A percentile compares a stretch with the other conserved stretches of the same genome.
These are phyloP conservation scores for Poeciliopsis turneri DNA, from an alignment of 2,797 vertebrate genomes.

Conservation along the genomic window DNA sequence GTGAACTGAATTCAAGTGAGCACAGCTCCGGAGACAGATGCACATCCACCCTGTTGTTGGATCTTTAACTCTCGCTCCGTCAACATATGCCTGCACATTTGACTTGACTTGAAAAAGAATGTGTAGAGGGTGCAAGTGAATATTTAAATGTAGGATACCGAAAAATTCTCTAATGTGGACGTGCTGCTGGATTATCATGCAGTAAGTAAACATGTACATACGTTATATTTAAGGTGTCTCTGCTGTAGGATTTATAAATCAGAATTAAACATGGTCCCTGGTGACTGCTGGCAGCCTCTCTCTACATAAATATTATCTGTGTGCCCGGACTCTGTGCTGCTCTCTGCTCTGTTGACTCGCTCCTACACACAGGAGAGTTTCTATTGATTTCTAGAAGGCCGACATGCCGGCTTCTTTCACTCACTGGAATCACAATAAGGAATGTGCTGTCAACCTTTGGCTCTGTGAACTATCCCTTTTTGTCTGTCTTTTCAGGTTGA, in stretches of 20 bases:
- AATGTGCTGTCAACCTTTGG: constrained; percentile 28
- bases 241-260: constrained; percentile 74
- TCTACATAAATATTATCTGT: constrained; percentile 81
- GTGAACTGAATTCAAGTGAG: constrained; percentile 25
- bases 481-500: constrained; percentile 4
- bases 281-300: constrained; percentile 62
- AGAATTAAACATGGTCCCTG: constrained; percentile 77
- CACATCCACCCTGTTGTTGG: not conserved
- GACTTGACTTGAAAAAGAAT: no score
- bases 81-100: not conserved
- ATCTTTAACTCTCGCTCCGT: not conserved
- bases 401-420: constrained; percentile 64
- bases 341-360: constrained; percentile 75
- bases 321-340: constrained; percentile 48
- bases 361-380: constrained; percentile 70
- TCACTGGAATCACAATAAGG: constrained; percentile 61
- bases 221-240: constrained; percentile 69
- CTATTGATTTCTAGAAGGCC: constrained; percentile 78
- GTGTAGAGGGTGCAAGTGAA: constrained; percentile 37
- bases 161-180: constrained; percentile 52
- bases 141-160: constrained; percentile 46
- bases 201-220: constrained; percentile 55
- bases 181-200: constrained; percentile 58
- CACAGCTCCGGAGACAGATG: constrained; percentile 6
- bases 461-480: constrained; percentile 10